Evolutionary conservation across 2,888 invertebrate species (phyloP).

Genomic region (Chrysina gloriosa): DNA sequence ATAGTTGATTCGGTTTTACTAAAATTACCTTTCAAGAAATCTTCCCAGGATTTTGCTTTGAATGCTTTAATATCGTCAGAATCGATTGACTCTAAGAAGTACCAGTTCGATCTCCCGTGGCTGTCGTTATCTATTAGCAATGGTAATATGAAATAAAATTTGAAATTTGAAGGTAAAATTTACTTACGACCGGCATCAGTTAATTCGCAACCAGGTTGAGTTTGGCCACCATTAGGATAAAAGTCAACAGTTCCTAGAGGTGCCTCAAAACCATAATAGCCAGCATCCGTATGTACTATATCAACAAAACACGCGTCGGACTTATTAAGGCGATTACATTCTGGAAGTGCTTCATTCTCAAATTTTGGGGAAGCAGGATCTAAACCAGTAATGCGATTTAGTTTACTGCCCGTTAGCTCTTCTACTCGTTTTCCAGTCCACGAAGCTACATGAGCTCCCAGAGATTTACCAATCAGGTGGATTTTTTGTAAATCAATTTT

Average conservation of each 20-base stretch:
- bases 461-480: constrained; percentile 65
- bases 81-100: constrained; percentile 37
- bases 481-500: constrained; percentile 60
- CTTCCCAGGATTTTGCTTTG: constrained; percentile 32
- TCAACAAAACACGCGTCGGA: constrained; percentile 63
- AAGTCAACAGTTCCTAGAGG: constrained; percentile 62
- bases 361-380: constrained; percentile 65
- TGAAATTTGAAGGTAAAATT: not conserved
- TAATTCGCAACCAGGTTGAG: constrained; percentile 62
- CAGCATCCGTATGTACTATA: constrained; percentile 63
- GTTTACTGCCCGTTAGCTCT: constrained; percentile 54
- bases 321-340: constrained; percentile 57
- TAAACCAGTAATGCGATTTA: constrained; percentile 65
- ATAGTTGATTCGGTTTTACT: not conserved
- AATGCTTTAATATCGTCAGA: constrained; percentile 22
- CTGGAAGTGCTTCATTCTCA: constrained; percentile 52
- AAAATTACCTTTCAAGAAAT: constrained; percentile 29
- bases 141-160: not conserved
- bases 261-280: constrained; percentile 60
- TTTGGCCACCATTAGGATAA: constrained; percentile 64
- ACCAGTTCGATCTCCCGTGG: constrained; percentile 47
- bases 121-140: constrained; percentile 45
- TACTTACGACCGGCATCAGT: constrained; percentile 51
- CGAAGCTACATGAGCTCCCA: constrained; percentile 63
- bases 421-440: constrained; percentile 52